These are phyloP conservation scores for Sarcophaga peregrina DNA, from an alignment of 1,140 invertebrate genomes.

Conservation along the genomic window DNA sequence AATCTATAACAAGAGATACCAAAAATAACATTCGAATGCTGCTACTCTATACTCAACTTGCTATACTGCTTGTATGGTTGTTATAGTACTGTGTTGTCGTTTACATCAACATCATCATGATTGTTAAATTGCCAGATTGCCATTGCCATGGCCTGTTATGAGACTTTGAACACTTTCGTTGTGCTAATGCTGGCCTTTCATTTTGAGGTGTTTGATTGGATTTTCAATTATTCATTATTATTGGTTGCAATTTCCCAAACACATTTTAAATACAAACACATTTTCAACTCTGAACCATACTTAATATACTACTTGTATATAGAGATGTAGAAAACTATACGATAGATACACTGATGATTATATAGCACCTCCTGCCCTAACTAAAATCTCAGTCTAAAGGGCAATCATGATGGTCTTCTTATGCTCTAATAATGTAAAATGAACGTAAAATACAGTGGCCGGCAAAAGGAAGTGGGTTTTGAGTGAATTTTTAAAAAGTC, in stretches of 20 bases:
- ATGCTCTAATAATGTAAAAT: not conserved
- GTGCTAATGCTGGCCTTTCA: slow-evolving; percentile 28
- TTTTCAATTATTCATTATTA: slow-evolving; percentile 67
- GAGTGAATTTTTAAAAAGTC: too few species aligned
- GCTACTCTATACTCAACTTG: not conserved
- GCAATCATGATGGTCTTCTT: not conserved
- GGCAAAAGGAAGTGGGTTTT: not conserved
- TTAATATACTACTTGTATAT: too few species aligned
- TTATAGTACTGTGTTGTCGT: slow-evolving; percentile 49
- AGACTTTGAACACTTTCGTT: not conserved
- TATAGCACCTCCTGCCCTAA: not conserved
- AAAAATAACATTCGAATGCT: not conserved
- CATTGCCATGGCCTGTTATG: not conserved
- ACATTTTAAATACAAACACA: slow-evolving; percentile 28
- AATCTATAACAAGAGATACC: not conserved
- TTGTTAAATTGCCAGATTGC: not conserved
- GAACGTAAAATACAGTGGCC: not conserved
- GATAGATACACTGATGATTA: not conserved
- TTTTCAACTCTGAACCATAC: too few species aligned
- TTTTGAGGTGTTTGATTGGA: slow-evolving; percentile 66
- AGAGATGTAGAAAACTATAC: too few species aligned
- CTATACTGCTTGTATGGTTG: not conserved
- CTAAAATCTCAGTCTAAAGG: not conserved
- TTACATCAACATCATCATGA: slow-evolving; percentile 46
- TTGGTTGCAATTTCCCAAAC: slow-evolving; percentile 65